phyloP scores from a whole-genome alignment of 2,888 invertebrate genomes.

The Zhuqinia jingwanae region DNA sequence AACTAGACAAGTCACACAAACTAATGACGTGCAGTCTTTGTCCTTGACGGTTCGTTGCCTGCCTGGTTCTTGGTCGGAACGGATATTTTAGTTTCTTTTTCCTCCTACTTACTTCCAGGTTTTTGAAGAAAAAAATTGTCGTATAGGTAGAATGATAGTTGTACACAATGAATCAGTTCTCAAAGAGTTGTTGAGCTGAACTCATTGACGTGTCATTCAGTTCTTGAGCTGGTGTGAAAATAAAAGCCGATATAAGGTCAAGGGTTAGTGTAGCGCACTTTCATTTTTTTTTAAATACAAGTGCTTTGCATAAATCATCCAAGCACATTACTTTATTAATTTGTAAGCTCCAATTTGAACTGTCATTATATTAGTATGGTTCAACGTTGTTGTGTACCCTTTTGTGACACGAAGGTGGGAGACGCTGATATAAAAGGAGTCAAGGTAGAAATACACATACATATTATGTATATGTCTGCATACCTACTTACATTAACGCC shows the following conservation, averaged over 20 bases:
- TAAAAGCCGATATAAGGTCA: background rate
- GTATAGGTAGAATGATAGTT: background rate
- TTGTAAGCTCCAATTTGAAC: too few species aligned
- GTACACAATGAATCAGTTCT: background rate
- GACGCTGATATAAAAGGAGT: constrained; percentile 73
- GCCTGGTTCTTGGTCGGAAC: constrained; percentile 11
- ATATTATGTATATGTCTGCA: background rate
- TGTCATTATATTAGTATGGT: too few species aligned
- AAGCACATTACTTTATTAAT: too few species aligned
- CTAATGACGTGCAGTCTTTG: constrained; percentile 67
- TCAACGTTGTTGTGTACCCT: constrained; percentile 75
- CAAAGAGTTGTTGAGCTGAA: background rate
- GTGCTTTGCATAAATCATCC: too few species aligned
- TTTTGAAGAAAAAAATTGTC: background rate
- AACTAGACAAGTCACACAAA: constrained; percentile 37
- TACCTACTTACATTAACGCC: too few species aligned
- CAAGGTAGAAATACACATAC: constrained; percentile 55
- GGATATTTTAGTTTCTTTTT: constrained; percentile 10
- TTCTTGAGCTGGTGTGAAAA: background rate
- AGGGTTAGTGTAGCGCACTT: background rate
- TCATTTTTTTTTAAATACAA: too few species aligned
- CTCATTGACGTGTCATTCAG: background rate
- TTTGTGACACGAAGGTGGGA: constrained; percentile 76
- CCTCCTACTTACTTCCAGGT: constrained; percentile 1
- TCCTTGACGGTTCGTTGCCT: constrained; percentile 73